Percentiles rank a stretch among this genome's conserved stretches.
Conservation (phyloP, 37 sponge, comb jelly and placozoan species). For the Petrosia ficiformis region DNA sequence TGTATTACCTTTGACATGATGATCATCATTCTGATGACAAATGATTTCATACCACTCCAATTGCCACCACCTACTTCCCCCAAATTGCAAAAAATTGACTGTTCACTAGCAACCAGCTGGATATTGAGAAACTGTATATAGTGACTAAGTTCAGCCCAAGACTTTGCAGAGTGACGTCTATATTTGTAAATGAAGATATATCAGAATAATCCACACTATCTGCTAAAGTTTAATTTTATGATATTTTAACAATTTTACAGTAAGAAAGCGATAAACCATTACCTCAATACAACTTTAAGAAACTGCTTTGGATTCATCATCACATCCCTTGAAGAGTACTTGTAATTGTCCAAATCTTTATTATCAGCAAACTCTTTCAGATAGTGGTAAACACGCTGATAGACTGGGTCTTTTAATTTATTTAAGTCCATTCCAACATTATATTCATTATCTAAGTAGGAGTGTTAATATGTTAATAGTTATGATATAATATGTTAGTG, state of each 20-base stretch:
- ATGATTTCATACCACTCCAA: conserved; percentile 68
- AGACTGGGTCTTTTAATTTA: conserved; percentile 28
- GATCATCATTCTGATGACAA: conserved; percentile 94
- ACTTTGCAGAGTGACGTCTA: too few relatives aligned
- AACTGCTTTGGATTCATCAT: conserved; percentile 22
- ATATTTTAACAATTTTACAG: neutral
- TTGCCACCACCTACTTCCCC: conserved; percentile 40
- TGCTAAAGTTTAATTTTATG: too few relatives aligned
- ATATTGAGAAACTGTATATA: conserved; percentile 81
- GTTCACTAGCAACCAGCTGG: conserved; percentile 76
- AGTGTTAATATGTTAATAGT: too few relatives aligned
- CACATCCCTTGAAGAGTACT: conserved; percentile 7
- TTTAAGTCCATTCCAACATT: conserved; percentile 34
- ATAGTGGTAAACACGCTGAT: conserved; percentile 76
- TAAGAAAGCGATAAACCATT: neutral
- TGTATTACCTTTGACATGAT: conserved; percentile 75
- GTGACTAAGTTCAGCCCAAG: conserved; percentile 82
- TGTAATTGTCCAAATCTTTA: conserved; percentile 31
- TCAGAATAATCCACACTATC: too few relatives aligned
- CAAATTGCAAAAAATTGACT: conserved; percentile 59
- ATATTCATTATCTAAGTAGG: too few relatives aligned
- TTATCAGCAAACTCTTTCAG: conserved; percentile 12
- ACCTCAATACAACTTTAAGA: conserved; percentile 41
- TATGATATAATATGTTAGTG: too few relatives aligned
- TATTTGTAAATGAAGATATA: too few relatives aligned